Evolutionary conservation across 2,797 vertebrate genomes (phyloP), one percentile per base, ranked within the genome.

Genomic region (Echeneis naucrates): DNA sequence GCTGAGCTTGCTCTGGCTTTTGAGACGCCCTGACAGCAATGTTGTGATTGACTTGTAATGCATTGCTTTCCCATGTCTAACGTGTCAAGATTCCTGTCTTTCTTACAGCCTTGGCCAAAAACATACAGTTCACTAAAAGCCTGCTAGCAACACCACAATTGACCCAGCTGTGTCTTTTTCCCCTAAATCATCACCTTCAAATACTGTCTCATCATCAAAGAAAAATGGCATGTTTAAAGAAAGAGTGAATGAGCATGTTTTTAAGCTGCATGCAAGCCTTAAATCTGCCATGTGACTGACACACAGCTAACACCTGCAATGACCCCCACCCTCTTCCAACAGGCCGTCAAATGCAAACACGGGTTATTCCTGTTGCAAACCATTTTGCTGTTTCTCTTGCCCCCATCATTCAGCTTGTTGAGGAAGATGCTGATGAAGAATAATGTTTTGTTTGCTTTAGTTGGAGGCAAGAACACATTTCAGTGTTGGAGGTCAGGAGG

Each of bases 401-500:
- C 68, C 45, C 38, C 70, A 70, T 79, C 77, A 68, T 85, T 80
- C 83, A 17, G 62, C 73, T 55, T 76, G 86, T 82, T 85, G 81
- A 72, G 74, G 81, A 89, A 81, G 77, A 84, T 90, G 86, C 78
- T 87, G 90, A 93, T 91, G 80, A 91, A 93, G 93, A 94, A 87
- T 89, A 89, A 94, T 92, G 92, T 73, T 88, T 78, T 94, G 92
- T 95, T 95, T 94, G 93, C 92, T 94, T 94, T 92, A 87, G 87
- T 93, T 93, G 24, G 85, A 87, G 88, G 89, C 65, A 35, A 88
- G 90, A 91, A 92, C 91, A 93, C 92, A 94, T 93, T 93, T 94
- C 89, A 42, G 85, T 61, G 85, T 85, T 83, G 85, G 69, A 87
- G 92, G 91, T 92, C 89, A 91, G 58, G 78, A 87, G 87, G 78